These are phyloP conservation scores for Siphlonurus alternatus DNA, from an alignment of 2,888 invertebrate genomes.

Conservation along the genomic window DNA sequence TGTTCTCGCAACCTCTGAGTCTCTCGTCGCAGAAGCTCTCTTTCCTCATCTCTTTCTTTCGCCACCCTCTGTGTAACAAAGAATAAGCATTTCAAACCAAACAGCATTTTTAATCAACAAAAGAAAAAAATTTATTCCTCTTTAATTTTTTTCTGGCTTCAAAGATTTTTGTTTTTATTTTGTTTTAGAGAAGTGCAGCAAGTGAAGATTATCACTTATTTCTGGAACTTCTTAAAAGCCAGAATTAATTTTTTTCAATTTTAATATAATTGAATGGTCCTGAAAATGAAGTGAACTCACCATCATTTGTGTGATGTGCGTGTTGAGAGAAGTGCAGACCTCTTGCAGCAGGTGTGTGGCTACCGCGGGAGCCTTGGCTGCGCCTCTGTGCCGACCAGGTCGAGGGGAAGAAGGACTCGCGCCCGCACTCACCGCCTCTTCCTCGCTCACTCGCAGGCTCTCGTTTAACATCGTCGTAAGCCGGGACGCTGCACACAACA, in stretches of 20 bases:
- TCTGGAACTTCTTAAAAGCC: too few species aligned
- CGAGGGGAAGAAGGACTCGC: slow-evolving; percentile 16
- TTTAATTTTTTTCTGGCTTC: too few species aligned
- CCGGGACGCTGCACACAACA: slow-evolving; percentile 30
- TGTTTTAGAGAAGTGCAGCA: too few species aligned
- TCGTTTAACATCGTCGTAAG: slow-evolving; percentile 37
- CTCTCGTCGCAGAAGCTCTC: slow-evolving; percentile 52
- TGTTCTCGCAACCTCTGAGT: slow-evolving; percentile 53
- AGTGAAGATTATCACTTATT: too few species aligned
- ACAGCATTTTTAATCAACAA: neutral
- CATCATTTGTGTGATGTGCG: slow-evolving; percentile 50
- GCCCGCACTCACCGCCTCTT: slow-evolving; percentile 32
- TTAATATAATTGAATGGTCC: too few species aligned
- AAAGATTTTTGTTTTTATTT: neutral
- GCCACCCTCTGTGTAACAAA: slow-evolving; percentile 50
- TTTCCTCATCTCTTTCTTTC: slow-evolving; percentile 56
- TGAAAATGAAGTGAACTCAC: too few species aligned
- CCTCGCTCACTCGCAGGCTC: slow-evolving; percentile 35
- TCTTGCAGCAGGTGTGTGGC: slow-evolving; percentile 41
- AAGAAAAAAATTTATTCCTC: neutral
- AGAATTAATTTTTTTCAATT: too few species aligned
- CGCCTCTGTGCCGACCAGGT: neutral
- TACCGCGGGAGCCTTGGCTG: slow-evolving; percentile 32
- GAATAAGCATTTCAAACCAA: slow-evolving; percentile 5
- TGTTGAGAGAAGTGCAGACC: slow-evolving; percentile 43